Evolutionary conservation across 1,140 invertebrate genomes (phyloP), one percentile per base, ranked within the genome.

Genomic region (Bombus soroeensis): DNA sequence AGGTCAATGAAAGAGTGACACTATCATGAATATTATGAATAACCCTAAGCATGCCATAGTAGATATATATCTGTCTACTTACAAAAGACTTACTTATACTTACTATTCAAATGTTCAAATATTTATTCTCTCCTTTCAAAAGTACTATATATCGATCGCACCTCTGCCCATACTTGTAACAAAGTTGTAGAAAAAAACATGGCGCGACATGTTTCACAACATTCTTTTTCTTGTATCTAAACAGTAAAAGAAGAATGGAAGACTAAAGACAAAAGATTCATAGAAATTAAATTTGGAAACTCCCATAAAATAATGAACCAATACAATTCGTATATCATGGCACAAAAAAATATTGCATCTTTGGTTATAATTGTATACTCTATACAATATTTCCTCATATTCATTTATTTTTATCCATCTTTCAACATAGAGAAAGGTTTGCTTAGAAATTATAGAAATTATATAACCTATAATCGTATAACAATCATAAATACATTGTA

Each of bases 1-100:
- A 68, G 34, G 22, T 76, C 41, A 76, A 76, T 32, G 73, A 76
- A 76, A 76, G 59, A 53, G 10, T 53, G 59, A 83, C 59, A 64
- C 9, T 37, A 82, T 37, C 39, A 66, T 75, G 10, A 13, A 74
- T 43, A 74, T 22, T 53, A 53, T 22, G 6, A 53, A 53, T 53
- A 34, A n/a, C 6, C 8, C 0, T 22, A 22, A 32, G 8, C 39
- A 39, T 43, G 53, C 28, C 6, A 39, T 6, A 18, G 39, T 28
- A 73, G 3, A n/a, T 47, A 43, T 37, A 9, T 53, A 76, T 57
- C 43, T 76, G 8, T 68, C 34, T 76, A 28, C 59, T n/a, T 62
- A n/a, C 73, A 34, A 53, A 66, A 3, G 2, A 15, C 2, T 22
- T 70, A 28, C 22, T 66, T 68, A 9, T 10, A 41, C 8, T 73